Conservation (phyloP, 2,888 invertebrate species). For the Gerosis bhagava region DNA sequence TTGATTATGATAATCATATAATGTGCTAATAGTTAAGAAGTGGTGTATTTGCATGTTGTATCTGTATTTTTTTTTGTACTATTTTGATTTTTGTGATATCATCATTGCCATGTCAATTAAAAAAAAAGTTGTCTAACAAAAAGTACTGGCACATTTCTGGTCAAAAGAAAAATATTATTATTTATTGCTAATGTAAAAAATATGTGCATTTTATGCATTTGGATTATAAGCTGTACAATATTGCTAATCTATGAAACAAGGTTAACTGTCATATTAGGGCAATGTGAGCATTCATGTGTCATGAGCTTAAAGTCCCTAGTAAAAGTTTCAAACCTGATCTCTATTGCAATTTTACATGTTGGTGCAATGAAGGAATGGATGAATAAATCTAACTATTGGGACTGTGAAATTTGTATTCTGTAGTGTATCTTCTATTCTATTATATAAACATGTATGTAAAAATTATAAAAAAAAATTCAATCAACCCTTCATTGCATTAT, state of each 20-base stretch:
- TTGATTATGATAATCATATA: conserved; percentile 11
- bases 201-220: conserved; percentile 71
- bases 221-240: conserved; percentile 57
- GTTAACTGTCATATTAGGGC: conserved; percentile 37
- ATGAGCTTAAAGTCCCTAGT: conserved; percentile 62
- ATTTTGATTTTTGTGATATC: conserved; percentile 58
- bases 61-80: conserved; percentile 4
- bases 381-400: conserved; percentile 38
- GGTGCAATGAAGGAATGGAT: conserved; percentile 59
- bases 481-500: conserved; percentile 62
- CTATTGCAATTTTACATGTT: conserved; percentile 71
- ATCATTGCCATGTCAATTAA: conserved; percentile 77
- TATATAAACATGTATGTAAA: conserved; percentile 13
- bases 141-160: conserved; percentile 73
- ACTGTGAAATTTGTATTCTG: conserved; percentile 26
- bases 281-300: conserved; percentile 39
- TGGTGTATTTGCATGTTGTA: conserved; percentile 22
- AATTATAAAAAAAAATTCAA: conserved; percentile 29
- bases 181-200: conserved; percentile 73
- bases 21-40: conserved; percentile 16
- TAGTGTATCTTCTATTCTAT: conserved; percentile 18
- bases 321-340: conserved; percentile 68
- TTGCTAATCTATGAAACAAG: conserved; percentile 36
- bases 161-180: conserved; percentile 70
- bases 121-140: conserved; percentile 74